Evolutionary conservation across 2,113 vertebrate species (phyloP).

Genomic region (Lichenostomus cassidix): DNA sequence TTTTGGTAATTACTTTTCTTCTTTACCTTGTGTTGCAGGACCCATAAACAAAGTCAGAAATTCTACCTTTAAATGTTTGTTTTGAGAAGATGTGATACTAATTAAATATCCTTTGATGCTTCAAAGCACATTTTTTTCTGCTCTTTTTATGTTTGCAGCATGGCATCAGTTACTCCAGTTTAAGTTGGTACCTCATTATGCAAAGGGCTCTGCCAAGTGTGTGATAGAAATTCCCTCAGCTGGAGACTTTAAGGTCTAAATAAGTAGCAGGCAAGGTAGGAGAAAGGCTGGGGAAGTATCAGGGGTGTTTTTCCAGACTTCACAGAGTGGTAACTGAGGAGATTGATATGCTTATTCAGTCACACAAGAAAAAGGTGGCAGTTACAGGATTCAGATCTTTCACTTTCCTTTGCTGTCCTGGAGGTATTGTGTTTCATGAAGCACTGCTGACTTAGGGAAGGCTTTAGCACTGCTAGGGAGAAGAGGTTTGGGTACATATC

Average conservation of each 20-base stretch:
- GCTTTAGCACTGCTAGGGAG: background rate
- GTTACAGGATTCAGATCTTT: background rate
- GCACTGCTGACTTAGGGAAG: background rate
- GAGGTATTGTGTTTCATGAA: background rate
- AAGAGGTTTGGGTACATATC: background rate
- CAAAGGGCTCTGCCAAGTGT: background rate
- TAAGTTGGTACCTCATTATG: background rate
- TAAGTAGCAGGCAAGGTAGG: background rate
- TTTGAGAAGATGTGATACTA: constrained; percentile 42
- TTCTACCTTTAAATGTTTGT: constrained; percentile 19
- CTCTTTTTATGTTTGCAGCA: constrained; percentile 31
- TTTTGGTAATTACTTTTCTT: constrained; percentile 48
- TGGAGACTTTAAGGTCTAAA: background rate
- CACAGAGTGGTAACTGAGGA: background rate
- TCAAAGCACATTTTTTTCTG: constrained; percentile 12
- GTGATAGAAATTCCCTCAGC: background rate
- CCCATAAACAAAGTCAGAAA: constrained; percentile 41
- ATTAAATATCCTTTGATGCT: constrained; percentile 58
- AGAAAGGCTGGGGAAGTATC: background rate
- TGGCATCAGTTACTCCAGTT: background rate
- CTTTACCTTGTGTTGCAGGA: background rate
- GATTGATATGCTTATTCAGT: background rate
- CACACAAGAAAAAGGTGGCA: background rate
- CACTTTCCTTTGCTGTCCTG: background rate
- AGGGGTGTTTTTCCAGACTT: background rate